phyloP scores from a whole-genome alignment of 2,888 invertebrate species.

The Panopea generosa region DNA sequence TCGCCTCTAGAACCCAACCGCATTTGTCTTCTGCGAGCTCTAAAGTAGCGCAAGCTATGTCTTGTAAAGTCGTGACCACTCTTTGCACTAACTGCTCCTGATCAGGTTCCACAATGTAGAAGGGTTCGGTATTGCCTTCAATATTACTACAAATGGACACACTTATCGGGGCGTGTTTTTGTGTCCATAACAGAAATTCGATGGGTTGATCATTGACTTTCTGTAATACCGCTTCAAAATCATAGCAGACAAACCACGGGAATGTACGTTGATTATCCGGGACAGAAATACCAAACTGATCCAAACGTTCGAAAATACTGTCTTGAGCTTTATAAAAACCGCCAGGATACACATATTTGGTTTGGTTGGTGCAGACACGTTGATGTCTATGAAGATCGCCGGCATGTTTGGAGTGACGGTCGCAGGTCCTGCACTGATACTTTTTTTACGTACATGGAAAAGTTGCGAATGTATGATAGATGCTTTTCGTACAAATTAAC shows the following conservation, averaged over 20 bases:
- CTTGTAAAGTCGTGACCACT: slow-evolving; percentile 25
- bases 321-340: slow-evolving; percentile 31
- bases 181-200: slow-evolving; percentile 35
- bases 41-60: slow-evolving; percentile 21
- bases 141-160: slow-evolving; percentile 47
- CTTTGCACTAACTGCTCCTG: slow-evolving; percentile 18
- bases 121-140: slow-evolving; percentile 28
- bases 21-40: slow-evolving; percentile 38
- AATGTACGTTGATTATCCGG: slow-evolving; percentile 28
- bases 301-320: slow-evolving; percentile 39
- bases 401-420: slow-evolving; percentile 29
- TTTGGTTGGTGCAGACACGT: slow-evolving; percentile 30
- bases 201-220: slow-evolving; percentile 25
- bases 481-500: slow-evolving; percentile 52
- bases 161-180: slow-evolving; percentile 43
- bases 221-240: slow-evolving; percentile 43
- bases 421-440: slow-evolving; percentile 45
- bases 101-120: slow-evolving; percentile 41
- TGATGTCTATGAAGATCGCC: slow-evolving; percentile 38
- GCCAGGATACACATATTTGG: slow-evolving; percentile 46
- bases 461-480: slow-evolving; percentile 32
- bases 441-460: slow-evolving; percentile 19
- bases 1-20: slow-evolving; percentile 39
- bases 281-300: slow-evolving; percentile 36
- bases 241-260: slow-evolving; percentile 45